phyloP scores from a whole-genome alignment of 2,888 invertebrate species.

The Diploptera punctata region DNA sequence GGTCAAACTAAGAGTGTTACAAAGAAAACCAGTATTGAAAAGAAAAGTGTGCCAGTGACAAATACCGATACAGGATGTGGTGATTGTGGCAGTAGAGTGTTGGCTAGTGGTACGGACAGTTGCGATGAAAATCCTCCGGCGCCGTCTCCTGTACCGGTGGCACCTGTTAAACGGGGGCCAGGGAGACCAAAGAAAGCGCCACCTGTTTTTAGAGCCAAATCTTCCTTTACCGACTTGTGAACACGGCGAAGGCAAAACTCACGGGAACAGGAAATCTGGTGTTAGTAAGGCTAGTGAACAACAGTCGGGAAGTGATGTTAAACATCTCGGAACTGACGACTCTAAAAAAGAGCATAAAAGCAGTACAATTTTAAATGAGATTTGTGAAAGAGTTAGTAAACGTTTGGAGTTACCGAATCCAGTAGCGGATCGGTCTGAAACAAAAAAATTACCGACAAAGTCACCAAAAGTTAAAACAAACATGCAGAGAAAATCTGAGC shows the following conservation, averaged over 20 bases:
- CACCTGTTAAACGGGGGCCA: slow-evolving; percentile 48
- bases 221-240: slow-evolving; percentile 39
- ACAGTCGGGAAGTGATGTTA: slow-evolving; percentile 6
- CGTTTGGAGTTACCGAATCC: slow-evolving; percentile 46
- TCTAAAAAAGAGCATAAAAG: slow-evolving; percentile 30
- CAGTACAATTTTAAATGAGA: slow-evolving; percentile 48
- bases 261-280: slow-evolving; percentile 24
- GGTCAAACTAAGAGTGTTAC: slow-evolving; percentile 45
- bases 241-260: slow-evolving; percentile 13
- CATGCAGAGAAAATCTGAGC: slow-evolving; percentile 16
- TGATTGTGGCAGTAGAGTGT: neutral
- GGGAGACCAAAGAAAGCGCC: slow-evolving; percentile 50
- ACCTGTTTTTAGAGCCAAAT: slow-evolving; percentile 47
- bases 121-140: slow-evolving; percentile 41
- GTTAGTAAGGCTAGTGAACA: slow-evolving; percentile 34
- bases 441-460: slow-evolving; percentile 29
- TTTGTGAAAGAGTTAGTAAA: slow-evolving; percentile 52
- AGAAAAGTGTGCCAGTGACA: slow-evolving; percentile 16
- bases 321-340: slow-evolving; percentile 18
- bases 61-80: neutral
- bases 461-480: slow-evolving; percentile 24
- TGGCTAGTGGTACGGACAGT: slow-evolving; percentile 40
- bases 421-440: slow-evolving; percentile 7
- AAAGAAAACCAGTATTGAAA: slow-evolving; percentile 41
- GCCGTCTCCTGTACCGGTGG: slow-evolving; percentile 38